Base-by-base conservation (phyloP, 2,888 invertebrate species). In the Dichetophora obliterata region DNA sequence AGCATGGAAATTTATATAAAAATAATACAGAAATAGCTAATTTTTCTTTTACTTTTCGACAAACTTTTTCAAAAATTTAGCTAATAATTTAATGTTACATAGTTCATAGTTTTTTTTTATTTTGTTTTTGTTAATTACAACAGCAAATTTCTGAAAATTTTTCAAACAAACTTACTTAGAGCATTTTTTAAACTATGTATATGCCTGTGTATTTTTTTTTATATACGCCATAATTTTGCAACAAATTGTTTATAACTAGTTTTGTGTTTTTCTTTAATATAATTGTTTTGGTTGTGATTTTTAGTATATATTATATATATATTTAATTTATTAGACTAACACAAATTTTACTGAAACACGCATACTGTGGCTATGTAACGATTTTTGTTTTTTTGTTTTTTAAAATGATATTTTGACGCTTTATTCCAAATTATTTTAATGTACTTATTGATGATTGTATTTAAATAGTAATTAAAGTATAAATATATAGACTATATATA, bases 101-200 rank as follows among this genome's bases (percentile, higher is more conserved):
- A 68, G 9, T 68, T 50, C 48, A 43, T 19, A 24, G 43, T 66
- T 68, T 8, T n/a, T 68, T n/a, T n/a, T n/a, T n/a, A n/a, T n/a
- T n/a, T n/a, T n/a, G n/a, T n/a, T n/a, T n/a, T n/a, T n/a, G n/a
- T 52, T 50, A 68, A 68, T 68, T 48, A 68, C 68, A 68, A 68
- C 68, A 68, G 50, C 68, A 68, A 50, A 19, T 37, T 37, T 66
- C 5, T 66, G 11, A 37, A 66, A 37, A 63, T 31, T 27, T 9
- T n/a, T 22, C 66, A 66, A 66, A 66, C 9, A 37, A 65, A 34
- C 37, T 66, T 65, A 59, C 8, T 11, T 24, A 59, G 24, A 59
- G 22, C 57, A 59, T 11, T 59, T 22, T 57, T 22, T 22, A 22
- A 19, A 22, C 9, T 65, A 34, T 34, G 34, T 34, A 37, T 65